Evolutionary conservation across 1,140 invertebrate genomes (phyloP), one percentile per base, ranked within the genome.

Genomic region (Goniozus legneri): DNA sequence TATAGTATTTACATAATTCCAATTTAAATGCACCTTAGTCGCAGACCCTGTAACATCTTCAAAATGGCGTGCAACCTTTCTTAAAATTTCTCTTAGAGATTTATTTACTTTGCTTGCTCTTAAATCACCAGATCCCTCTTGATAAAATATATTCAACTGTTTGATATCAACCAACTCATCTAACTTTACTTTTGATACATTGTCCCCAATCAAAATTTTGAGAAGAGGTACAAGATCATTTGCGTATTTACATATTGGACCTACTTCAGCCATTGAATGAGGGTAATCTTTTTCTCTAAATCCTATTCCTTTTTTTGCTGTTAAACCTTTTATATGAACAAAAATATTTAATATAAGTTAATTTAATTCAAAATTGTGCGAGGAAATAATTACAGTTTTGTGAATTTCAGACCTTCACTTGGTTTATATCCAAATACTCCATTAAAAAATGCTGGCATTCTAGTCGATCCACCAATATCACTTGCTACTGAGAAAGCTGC

Each of bases 361-460:
- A 27, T 27, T 27, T 27, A 27, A 27, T 6, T 4, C 4, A 27
- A 27, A 27, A 27, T 10, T 27, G 24, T 6, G 24, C 24, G 10
- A 27, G 4, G n/a, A n/a, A n/a, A n/a, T n/a, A n/a, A n/a, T n/a
- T n/a, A n/a, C n/a, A n/a, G n/a, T n/a, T n/a, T n/a, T n/a, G n/a
- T n/a, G n/a, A n/a, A n/a, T n/a, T n/a, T n/a, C n/a, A 74, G 65
- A 69, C 87, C 86, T 56, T 82, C 79, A 7, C 89, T 89, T 3
- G 93, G 86, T 67, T 97, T 96, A 54, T 95, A 85, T 2, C 91
- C 95, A 76, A 89, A 98, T 36, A 98, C 78, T 30, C 96, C 96
- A 77, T 92, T 96, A 71, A 91, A 97, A 61, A 93, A 95, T 1
- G 92, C 83, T 2, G 96, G 96, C 78, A 98, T 94, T 35, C 97